Evolutionary conservation across 1,140 invertebrate genomes (phyloP), one percentile per base, ranked within the genome.

Genomic region (Asobara japonica): DNA sequence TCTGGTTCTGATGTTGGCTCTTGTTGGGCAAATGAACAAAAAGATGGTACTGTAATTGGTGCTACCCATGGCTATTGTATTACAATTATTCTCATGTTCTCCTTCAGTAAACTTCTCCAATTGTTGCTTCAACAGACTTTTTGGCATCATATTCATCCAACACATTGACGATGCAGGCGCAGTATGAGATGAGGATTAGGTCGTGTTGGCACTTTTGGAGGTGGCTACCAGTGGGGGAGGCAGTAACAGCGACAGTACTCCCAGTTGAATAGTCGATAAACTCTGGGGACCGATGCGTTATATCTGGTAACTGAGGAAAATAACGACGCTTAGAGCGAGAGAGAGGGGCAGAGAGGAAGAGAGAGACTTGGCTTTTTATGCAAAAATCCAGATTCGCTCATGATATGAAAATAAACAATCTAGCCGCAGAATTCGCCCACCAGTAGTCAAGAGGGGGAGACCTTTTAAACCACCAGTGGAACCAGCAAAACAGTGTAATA

Each of bases 1-100:
- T n/a, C n/a, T n/a, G n/a, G n/a, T n/a, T n/a, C n/a, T n/a, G n/a
- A n/a, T n/a, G n/a, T n/a, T n/a, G n/a, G n/a, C n/a, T n/a, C n/a
- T n/a, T n/a, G n/a, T n/a, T n/a, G n/a, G n/a, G n/a, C n/a, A n/a
- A n/a, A n/a, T n/a, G n/a, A n/a, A n/a, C n/a, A 65, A 36, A n/a
- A 29, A 64, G 27, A 64, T 16, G 29, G 18, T 1, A 30, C 16
- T 31, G 5, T 64, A 65, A 64, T 64, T 64, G 18, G n/a, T 38
- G 33, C 64, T 20, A 65, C 64, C 11, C 64, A 65, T 20, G 64
- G n/a, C 64, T 41, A 65, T 65, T 65, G 33, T 65, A 65, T 65
- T 65, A 41, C 33, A 16, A 65, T 41, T 16, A 16, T 38, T 65
- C 33, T 56, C 51, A 56, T 10, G 18, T 56, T 56, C 51, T 6